These are phyloP conservation scores for Notolepis coatsorum DNA, from an alignment of 2,797 vertebrate species.

Conservation along the genomic window DNA sequence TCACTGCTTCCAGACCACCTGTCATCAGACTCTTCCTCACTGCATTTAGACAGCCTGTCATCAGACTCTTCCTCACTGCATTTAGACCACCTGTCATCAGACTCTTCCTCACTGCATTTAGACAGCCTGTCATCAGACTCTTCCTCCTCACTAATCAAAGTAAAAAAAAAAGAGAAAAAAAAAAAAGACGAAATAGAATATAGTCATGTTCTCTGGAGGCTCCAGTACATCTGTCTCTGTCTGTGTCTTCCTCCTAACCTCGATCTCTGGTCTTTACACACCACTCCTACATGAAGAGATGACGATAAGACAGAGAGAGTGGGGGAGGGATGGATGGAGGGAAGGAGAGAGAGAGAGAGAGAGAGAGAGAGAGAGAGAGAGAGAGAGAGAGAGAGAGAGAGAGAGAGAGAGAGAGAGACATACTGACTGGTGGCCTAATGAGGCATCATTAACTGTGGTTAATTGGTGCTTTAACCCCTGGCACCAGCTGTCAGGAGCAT, in stretches of 20 bases:
- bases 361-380: constrained; percentile 26
- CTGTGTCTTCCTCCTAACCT: constrained; percentile 1
- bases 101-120: too few species aligned
- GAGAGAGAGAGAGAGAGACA: constrained; percentile 36
- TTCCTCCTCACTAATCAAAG: too few species aligned
- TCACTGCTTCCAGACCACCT: too few species aligned
- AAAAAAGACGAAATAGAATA: too few species aligned
- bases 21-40: too few species aligned
- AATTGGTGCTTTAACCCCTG: constrained; percentile 77
- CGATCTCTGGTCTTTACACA: constrained; percentile 3
- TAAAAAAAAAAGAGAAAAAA: too few species aligned
- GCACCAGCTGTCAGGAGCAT: constrained; percentile 54
- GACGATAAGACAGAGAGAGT: neutral
- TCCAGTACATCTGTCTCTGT: neutral
- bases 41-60: too few species aligned
- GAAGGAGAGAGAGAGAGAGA: constrained; percentile 4
- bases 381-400: constrained; percentile 15
- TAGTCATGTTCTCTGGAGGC: too few species aligned
- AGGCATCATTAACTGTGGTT: constrained; percentile 72
- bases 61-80: too few species aligned
- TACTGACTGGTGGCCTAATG: constrained; percentile 56
- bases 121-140: too few species aligned
- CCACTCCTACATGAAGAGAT: too few species aligned
- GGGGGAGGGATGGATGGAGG: constrained; percentile 31
- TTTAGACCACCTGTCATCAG: too few species aligned